These are phyloP conservation scores for Bolinopsis microptera DNA, from an alignment of 37 sponge, comb jelly and placozoan genomes.

Conservation along the genomic window DNA sequence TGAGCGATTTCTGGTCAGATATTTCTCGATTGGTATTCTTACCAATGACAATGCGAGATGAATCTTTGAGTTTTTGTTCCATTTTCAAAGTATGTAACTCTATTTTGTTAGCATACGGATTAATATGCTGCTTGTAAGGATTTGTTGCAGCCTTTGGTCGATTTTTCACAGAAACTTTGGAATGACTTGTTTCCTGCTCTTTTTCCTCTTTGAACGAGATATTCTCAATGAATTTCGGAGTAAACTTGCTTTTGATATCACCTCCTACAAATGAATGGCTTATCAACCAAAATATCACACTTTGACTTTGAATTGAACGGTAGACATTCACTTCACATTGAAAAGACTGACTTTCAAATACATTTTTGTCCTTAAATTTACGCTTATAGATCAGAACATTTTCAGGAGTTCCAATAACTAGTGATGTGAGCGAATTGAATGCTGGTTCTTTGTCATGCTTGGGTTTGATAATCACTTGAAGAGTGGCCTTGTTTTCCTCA, in stretches of 20 bases:
- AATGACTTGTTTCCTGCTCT: not conserved
- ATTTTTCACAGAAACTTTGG: not conserved
- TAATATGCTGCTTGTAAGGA: not conserved
- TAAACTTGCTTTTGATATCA: conserved; percentile 56
- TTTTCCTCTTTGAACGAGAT: not conserved
- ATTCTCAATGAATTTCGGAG: conserved; percentile 3
- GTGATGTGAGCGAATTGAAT: not conserved
- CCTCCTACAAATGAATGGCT: conserved; percentile 46
- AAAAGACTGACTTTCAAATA: conserved; percentile 11
- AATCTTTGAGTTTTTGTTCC: not conserved
- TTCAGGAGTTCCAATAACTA: conserved; percentile 53
- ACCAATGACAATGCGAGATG: not conserved
- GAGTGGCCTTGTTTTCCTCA: not conserved
- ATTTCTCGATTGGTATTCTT: not conserved
- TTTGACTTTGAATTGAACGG: not conserved
- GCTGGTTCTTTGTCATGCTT: not conserved
- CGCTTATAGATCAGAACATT: conserved; percentile 23
- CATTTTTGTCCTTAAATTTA: not conserved
- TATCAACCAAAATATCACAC: conserved; percentile 53
- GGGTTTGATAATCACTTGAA: conserved; percentile 33
- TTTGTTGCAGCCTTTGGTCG: not conserved
- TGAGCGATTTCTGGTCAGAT: not conserved
- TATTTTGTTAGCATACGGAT: not conserved
- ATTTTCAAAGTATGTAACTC: conserved; percentile 2
- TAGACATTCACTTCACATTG: conserved; percentile 40